Evolutionary conservation across 1,140 invertebrate genomes (phyloP).

Genomic region (Subanguina moxae): DNA sequence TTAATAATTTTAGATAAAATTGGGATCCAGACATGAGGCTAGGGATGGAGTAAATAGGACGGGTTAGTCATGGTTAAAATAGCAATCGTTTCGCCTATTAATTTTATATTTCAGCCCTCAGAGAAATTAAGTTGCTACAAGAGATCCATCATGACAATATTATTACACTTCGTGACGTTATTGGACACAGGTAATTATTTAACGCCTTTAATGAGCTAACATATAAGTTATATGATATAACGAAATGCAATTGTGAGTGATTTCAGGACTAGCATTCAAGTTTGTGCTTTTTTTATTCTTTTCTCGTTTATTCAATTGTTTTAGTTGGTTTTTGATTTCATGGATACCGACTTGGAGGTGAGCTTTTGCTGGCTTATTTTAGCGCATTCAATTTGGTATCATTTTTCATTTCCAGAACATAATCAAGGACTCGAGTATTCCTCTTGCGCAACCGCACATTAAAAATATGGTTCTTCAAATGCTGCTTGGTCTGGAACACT

Average conservation of each 20-base stretch:
- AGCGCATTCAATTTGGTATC: neutral
- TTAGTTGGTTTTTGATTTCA: conserved; percentile 71
- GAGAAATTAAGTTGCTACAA: conserved; percentile 96
- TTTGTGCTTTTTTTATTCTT: conserved; percentile 72
- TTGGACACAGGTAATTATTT: conserved; percentile 71
- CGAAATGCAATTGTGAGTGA: no score
- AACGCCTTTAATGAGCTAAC: no score
- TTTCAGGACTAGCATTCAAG: conserved; percentile 84
- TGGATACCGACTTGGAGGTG: conserved; percentile 97
- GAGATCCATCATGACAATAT: conserved; percentile 91
- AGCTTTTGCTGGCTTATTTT: conserved; percentile 64
- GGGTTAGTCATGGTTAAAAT: neutral
- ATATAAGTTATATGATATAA: no score
- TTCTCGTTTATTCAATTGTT: neutral
- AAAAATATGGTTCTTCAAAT: conserved; percentile 95
- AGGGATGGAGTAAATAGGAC: conserved; percentile 97
- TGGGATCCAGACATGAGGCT: conserved; percentile 85
- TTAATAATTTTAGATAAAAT: conserved; percentile 75
- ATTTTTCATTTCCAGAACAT: conserved; percentile 61
- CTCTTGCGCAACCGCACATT: conserved; percentile 84
- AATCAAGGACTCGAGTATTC: conserved; percentile 70
- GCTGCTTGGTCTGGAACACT: conserved; percentile 85
- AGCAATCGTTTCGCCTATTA: no score
- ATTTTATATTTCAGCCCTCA: conserved; percentile 66
- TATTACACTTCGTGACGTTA: conserved; percentile 84